These are phyloP conservation scores for Pholis gunnellus DNA, from an alignment of 2,113 vertebrate species.

Conservation along the genomic window DNA sequence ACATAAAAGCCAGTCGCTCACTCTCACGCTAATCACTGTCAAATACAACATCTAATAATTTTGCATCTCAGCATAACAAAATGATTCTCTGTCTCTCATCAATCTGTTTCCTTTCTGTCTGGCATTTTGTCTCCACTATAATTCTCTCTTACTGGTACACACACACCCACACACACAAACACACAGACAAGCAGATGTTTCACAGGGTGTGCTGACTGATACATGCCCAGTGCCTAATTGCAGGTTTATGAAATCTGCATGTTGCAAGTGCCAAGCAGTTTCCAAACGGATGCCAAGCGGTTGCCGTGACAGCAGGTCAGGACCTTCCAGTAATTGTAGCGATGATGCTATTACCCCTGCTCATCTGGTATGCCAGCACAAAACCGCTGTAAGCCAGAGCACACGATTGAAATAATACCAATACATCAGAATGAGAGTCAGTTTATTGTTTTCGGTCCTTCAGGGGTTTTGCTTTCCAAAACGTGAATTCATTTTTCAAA, in stretches of 20 bases:
- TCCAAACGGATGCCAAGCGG: slow-evolving; percentile 71
- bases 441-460: slow-evolving; percentile 14
- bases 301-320: slow-evolving; percentile 73
- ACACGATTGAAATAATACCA: slow-evolving; percentile 31
- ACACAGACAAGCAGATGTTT: slow-evolving; percentile 73
- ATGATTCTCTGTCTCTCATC: slow-evolving; percentile 12
- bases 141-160: slow-evolving; percentile 15
- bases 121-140: slow-evolving; percentile 15
- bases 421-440: neutral
- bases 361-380: slow-evolving; percentile 67
- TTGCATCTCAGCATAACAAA: slow-evolving; percentile 23
- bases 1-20: neutral
- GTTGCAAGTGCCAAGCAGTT: slow-evolving; percentile 75
- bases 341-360: slow-evolving; percentile 69
- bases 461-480: slow-evolving; percentile 7
- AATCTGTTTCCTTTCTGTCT: slow-evolving; percentile 9
- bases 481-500: slow-evolving; percentile 14
- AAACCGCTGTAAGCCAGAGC: slow-evolving; percentile 19
- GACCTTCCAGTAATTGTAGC: slow-evolving; percentile 80
- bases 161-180: slow-evolving; percentile 34
- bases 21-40: neutral
- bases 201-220: slow-evolving; percentile 70
- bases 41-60: neutral
- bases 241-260: slow-evolving; percentile 78
- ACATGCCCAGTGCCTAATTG: slow-evolving; percentile 79